Conservation (phyloP, 2,797 vertebrate species). For the Anguilla pacifica region DNA sequence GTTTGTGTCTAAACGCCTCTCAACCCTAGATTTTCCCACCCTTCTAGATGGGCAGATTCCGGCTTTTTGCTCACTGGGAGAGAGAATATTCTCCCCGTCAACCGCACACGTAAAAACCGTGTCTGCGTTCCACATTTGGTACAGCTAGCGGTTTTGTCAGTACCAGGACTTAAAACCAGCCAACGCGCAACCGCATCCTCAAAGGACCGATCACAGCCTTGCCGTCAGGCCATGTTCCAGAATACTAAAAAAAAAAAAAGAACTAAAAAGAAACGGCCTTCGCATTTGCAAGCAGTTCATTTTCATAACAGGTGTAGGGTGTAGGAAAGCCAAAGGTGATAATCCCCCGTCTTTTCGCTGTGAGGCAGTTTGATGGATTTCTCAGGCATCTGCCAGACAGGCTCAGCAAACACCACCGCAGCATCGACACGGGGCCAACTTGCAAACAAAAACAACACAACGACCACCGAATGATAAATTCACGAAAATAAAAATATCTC, state of each 20-base stretch:
- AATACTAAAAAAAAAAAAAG: neutral
- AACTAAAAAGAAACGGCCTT: neutral
- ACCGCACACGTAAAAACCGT: neutral
- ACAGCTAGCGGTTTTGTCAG: too few species aligned
- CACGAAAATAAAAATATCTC: neutral
- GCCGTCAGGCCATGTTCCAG: neutral
- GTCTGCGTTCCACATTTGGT: neutral
- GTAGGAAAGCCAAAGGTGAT: neutral
- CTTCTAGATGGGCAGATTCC: too few species aligned
- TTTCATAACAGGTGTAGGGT: neutral
- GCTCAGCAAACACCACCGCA: neutral
- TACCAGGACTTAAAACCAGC: neutral
- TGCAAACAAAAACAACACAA: neutral
- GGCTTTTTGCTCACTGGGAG: neutral
- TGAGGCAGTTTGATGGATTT: constrained; percentile 5
- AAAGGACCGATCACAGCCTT: neutral
- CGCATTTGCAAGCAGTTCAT: neutral
- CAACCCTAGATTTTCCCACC: too few species aligned
- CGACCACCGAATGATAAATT: neutral
- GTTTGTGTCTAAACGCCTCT: too few species aligned
- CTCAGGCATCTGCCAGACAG: neutral
- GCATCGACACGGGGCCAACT: neutral
- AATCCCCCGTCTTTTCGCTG: neutral
- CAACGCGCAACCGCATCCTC: neutral
- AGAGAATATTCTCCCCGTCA: neutral